phyloP scores from a whole-genome alignment of 1,140 invertebrate genomes.

The Piezodorus guildinii region DNA sequence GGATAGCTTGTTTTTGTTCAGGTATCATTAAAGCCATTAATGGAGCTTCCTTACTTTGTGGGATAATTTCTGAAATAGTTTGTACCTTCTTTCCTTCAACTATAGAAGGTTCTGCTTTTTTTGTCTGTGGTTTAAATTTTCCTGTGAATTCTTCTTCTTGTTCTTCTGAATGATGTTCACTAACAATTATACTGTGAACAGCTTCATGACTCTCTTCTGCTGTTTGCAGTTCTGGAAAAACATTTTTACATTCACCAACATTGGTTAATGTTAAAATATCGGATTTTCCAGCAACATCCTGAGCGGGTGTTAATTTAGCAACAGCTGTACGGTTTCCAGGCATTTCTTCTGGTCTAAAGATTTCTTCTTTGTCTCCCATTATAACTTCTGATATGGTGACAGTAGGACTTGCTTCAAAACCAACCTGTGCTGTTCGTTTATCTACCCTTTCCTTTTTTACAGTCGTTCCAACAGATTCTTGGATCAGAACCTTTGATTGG shows the following conservation, averaged over 20 bases:
- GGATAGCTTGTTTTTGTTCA: conserved; percentile 25
- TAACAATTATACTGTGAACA: conserved; percentile 32
- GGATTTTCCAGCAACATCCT: conserved; percentile 36
- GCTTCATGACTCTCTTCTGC: conserved; percentile 33
- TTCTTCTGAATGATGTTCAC: conserved; percentile 31
- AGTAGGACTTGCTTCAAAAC: conserved; percentile 33
- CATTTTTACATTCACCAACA: conserved; percentile 29
- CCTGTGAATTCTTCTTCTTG: conserved; percentile 26
- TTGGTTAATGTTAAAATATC: conserved; percentile 32
- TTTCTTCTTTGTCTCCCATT: conserved; percentile 39
- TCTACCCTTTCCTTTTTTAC: conserved; percentile 31
- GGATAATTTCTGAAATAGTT: conserved; percentile 30
- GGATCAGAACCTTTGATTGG: conserved; percentile 37
- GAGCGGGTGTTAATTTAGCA: conserved; percentile 31
- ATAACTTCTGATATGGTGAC: conserved; percentile 40
- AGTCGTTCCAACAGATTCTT: conserved; percentile 41
- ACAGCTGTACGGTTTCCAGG: conserved; percentile 31
- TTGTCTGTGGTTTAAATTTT: conserved; percentile 24
- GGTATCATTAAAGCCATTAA: conserved; percentile 24
- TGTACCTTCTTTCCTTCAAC: conserved; percentile 27
- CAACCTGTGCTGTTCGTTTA: conserved; percentile 35
- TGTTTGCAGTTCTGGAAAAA: conserved; percentile 25
- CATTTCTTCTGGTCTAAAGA: conserved; percentile 27
- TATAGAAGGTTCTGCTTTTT: conserved; percentile 25
- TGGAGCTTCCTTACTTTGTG: conserved; percentile 28